Evolutionary conservation across 2,113 vertebrate species (phyloP), one percentile per base, ranked within the genome.

Genomic region (Trematocara stigmaticum): DNA sequence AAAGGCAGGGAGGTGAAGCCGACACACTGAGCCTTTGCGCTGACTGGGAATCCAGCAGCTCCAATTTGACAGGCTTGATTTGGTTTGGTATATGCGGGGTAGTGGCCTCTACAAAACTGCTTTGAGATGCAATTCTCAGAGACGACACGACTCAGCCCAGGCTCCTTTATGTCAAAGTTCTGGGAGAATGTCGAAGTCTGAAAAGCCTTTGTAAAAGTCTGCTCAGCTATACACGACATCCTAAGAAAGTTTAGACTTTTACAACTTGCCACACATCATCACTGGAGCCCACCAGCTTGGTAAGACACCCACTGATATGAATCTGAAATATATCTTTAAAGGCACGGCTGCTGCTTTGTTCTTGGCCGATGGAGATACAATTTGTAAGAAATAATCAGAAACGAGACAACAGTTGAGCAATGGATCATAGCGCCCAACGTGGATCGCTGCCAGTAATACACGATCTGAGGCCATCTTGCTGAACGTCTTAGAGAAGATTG

Each of bases 41-140:
- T 35, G 55, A 79, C 53, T 15, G 7, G 45, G 83, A 93, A 86
- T 89, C 84, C 79, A 88, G 88, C 84, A 59, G 85, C 74, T 89
- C 88, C 91, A 88, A 71, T 92, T 91, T 84, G 87, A 91, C 84
- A 85, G 29, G 51, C 74, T 84, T 85, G 86, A 93, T 91, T 91
- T 91, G 83, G 93, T 94, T 89, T 90, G 76, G 82, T 84, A 69
- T 79, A 56, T 57, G 61, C 11, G 16, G 79, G 52, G 56, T 85
- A 40, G 23, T n/a, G 76, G 34, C 29, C 69, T 81, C 78, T 59
- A 82, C 69, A 78, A 84, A 90, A 87, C 80, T 38, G 45, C 82
- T 82, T 81, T 74, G 29, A 92, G 49, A 91, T 83, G 42, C 51
- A 88, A 64, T 85, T 86, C 83, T 83, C 74, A 78, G 69, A 74